These are phyloP conservation scores for Parotocinclus haroldoi DNA, from an alignment of 2,797 vertebrate genomes.

Conservation along the genomic window DNA sequence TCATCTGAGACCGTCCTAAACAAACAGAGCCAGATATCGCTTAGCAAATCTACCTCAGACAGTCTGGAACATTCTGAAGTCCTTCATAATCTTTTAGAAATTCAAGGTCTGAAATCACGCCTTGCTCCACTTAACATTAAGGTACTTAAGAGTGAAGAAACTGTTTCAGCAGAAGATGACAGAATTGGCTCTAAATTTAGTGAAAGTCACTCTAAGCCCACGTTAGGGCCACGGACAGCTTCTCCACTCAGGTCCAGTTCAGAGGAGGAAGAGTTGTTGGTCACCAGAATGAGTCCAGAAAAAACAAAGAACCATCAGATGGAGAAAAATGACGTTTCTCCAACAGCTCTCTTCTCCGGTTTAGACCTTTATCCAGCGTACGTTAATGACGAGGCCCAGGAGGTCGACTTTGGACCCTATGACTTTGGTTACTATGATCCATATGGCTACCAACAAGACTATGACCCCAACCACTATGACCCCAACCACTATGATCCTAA, in stretches of 20 bases:
- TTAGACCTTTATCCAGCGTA: constrained; percentile 15
- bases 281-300: background rate
- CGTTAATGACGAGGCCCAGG: constrained; percentile 16
- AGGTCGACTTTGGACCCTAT: background rate
- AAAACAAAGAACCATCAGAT: background rate
- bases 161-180: background rate
- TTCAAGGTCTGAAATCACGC: background rate
- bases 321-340: background rate
- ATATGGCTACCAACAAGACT: too few species aligned
- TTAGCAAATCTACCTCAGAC: background rate
- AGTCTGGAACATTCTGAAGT: background rate
- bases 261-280: background rate
- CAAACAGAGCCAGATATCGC: background rate
- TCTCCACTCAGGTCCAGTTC: constrained; percentile 4
- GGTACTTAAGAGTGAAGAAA: background rate
- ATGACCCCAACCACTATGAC: too few species aligned
- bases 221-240: background rate
- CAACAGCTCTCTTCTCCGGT: constrained; percentile 3
- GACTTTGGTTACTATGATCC: constrained; percentile 3
- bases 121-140: background rate
- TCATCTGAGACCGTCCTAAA: background rate
- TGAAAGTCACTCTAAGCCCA: background rate
- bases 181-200: background rate
- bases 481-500: too few species aligned
- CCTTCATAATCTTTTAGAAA: background rate